A percentile compares a stretch with the other conserved stretches of the same genome.
phyloP scores from a whole-genome alignment of 2,113 vertebrate genomes.

The Chamaea fasciata region DNA sequence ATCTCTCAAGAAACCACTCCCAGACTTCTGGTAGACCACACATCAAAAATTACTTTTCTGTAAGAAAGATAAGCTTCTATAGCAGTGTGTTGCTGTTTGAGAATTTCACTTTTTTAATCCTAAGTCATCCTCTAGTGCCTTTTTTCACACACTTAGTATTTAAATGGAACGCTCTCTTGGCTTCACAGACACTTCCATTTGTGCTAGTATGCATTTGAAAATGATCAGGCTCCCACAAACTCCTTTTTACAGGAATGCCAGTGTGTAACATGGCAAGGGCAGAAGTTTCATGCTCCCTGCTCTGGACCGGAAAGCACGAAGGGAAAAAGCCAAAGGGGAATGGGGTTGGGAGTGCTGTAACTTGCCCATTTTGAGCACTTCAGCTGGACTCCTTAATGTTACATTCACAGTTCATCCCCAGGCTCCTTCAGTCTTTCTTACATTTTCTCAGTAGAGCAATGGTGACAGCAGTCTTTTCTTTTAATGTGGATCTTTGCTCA shows the following conservation, averaged over 20 bases:
- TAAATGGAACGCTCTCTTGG: not conserved
- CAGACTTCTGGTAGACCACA: not conserved
- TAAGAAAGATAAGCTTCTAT: not conserved
- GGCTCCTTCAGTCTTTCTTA: not conserved
- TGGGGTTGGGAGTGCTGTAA: not conserved
- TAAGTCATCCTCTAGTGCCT: not conserved
- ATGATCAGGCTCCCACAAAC: not conserved
- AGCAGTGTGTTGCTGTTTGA: not conserved
- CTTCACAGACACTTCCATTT: not conserved
- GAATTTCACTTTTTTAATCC: not conserved
- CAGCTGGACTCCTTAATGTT: not conserved
- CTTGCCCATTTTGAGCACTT: not conserved
- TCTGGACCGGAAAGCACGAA: not conserved
- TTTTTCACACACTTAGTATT: not conserved
- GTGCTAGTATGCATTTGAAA: not conserved
- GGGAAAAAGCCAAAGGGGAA: not conserved
- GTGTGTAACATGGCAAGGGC: rapidly evolving
- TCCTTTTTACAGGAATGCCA: not conserved
- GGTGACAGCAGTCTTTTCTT: not conserved
- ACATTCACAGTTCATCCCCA: not conserved
- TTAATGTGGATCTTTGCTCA: not conserved
- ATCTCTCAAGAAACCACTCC: not conserved
- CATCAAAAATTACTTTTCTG: not conserved
- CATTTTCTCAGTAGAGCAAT: not conserved
- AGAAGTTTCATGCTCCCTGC: not conserved